A percentile compares a stretch with the other conserved stretches of the same genome.
phyloP scores from a whole-genome alignment of 2,113 vertebrate species.

The Protobothrops mucrosquamatus region DNA sequence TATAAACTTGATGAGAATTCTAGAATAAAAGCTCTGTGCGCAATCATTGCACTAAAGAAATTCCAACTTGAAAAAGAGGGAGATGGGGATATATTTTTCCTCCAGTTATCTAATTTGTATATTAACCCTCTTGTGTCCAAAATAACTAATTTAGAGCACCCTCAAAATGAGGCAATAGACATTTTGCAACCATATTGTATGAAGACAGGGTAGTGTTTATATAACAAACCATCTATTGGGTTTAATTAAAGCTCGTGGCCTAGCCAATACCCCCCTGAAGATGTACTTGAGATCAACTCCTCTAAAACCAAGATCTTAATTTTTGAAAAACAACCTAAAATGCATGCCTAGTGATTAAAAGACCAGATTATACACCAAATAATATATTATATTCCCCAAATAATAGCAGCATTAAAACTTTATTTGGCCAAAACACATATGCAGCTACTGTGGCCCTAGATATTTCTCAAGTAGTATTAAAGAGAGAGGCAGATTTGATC shows the following conservation, averaged over 20 bases:
- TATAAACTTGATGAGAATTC: neutral
- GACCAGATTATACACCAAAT: neutral
- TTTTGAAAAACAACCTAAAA: neutral
- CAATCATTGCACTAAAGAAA: neutral
- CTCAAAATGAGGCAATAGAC: neutral
- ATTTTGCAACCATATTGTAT: neutral
- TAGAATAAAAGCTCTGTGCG: neutral
- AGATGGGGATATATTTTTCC: neutral
- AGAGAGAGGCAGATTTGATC: neutral
- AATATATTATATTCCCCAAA: neutral
- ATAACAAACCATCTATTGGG: neutral
- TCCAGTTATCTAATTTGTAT: neutral
- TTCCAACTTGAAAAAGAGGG: neutral
- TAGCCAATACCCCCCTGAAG: neutral
- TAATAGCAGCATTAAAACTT: neutral
- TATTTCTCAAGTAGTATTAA: neutral
- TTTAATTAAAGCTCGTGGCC: neutral
- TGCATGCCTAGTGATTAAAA: neutral
- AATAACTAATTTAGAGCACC: neutral
- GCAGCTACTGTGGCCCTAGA: neutral
- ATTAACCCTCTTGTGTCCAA: neutral
- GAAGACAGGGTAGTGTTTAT: neutral
- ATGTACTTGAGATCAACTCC: neutral
- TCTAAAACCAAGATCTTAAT: neutral
- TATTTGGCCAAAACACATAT: neutral